These are phyloP conservation scores for Ennomos fuscantarius DNA, from an alignment of 2,888 invertebrate genomes.

Conservation along the genomic window DNA sequence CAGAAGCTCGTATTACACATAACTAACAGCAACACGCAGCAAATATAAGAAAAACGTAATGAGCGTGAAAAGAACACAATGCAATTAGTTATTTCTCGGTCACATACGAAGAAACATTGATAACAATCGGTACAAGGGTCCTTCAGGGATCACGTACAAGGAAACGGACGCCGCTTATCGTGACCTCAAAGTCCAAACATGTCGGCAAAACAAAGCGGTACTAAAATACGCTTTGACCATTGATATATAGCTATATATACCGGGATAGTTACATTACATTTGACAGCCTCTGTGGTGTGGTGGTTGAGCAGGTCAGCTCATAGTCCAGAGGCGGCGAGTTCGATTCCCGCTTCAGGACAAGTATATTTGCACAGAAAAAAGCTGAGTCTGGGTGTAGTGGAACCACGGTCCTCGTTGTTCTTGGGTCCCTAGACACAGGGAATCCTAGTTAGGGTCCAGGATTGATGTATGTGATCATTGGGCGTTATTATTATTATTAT, in stretches of 20 bases:
- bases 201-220: constrained; percentile 17
- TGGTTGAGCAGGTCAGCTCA: too few relatives aligned
- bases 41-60: constrained; percentile 22
- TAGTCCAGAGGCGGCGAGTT: too few relatives aligned
- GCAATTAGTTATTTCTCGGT: constrained; percentile 24
- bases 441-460: too few relatives aligned
- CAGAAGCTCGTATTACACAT: too few relatives aligned
- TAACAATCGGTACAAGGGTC: constrained; percentile 25
- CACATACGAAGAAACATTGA: constrained; percentile 23
- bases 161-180: constrained; percentile 24
- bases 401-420: too few relatives aligned
- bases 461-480: too few relatives aligned
- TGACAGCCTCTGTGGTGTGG: too few relatives aligned
- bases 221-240: constrained; percentile 19
- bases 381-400: too few relatives aligned
- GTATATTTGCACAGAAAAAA: too few relatives aligned
- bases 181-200: constrained; percentile 10
- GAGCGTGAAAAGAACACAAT: constrained; percentile 21
- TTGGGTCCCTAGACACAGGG: too few relatives aligned
- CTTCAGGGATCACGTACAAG: constrained; percentile 19
- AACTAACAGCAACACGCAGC: neutral
- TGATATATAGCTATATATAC: constrained; percentile 14
- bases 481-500: too few relatives aligned
- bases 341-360: too few relatives aligned
- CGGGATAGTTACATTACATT: neutral